Evolutionary conservation across 2,888 invertebrate genomes (phyloP).

Genomic region (Eueremaeus valkanovi): DNA sequence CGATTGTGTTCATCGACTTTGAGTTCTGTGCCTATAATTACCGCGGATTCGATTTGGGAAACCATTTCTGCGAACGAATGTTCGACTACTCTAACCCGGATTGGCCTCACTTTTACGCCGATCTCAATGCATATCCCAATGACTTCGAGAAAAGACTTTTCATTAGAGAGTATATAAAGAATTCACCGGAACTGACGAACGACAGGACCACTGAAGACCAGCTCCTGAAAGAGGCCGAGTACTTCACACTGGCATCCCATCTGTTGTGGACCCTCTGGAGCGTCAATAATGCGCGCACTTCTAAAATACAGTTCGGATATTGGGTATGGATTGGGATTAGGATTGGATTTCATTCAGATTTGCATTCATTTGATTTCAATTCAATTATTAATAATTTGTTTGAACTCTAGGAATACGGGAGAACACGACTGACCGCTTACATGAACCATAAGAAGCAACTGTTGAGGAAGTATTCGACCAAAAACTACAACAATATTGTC

Average conservation of each 20-base stretch:
- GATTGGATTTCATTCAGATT: constrained; percentile 48
- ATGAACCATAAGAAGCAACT: constrained; percentile 53
- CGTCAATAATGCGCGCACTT: constrained; percentile 76
- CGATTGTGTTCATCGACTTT: constrained; percentile 77
- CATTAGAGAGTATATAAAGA: constrained; percentile 41
- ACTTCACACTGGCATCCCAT: constrained; percentile 81
- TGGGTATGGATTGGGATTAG: no score
- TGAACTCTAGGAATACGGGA: constrained; percentile 62
- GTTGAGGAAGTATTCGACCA: constrained; percentile 38
- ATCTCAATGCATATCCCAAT: constrained; percentile 66
- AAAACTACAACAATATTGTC: background rate
- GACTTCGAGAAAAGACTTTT: constrained; percentile 63
- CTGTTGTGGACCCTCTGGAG: constrained; percentile 94
- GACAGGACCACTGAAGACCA: constrained; percentile 48
- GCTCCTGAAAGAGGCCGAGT: constrained; percentile 70
- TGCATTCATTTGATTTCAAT: background rate
- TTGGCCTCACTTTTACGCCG: constrained; percentile 71
- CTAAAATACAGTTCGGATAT: constrained; percentile 88
- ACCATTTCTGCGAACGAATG: constrained; percentile 86
- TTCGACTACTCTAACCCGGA: constrained; percentile 77
- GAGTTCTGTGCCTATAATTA: constrained; percentile 95
- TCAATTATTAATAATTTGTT: background rate
- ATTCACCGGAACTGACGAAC: background rate
- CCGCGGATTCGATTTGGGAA: constrained; percentile 83
- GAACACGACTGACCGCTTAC: constrained; percentile 62